Evolutionary conservation across 2,113 vertebrate genomes (phyloP).

Genomic region (Suricata suricatta): DNA sequence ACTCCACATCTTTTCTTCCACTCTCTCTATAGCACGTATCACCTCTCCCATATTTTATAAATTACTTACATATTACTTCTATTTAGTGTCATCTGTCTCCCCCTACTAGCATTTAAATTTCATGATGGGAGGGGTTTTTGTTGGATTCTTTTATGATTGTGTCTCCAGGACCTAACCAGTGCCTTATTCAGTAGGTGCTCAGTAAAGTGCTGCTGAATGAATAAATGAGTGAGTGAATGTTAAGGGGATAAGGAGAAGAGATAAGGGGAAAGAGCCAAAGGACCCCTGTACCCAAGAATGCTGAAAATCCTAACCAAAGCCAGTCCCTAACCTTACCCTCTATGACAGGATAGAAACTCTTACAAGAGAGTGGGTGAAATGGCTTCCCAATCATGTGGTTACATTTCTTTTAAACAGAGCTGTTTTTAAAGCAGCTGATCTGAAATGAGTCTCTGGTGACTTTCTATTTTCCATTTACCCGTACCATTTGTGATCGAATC

Average conservation of each 20-base stretch:
- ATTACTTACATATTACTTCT: not conserved
- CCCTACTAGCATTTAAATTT: not conserved
- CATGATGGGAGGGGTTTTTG: not conserved
- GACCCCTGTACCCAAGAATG: not conserved
- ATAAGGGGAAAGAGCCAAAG: not conserved
- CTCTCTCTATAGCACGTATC: not conserved
- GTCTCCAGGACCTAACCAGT: not conserved
- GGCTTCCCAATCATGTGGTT: conserved; percentile 31
- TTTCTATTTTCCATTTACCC: conserved; percentile 23
- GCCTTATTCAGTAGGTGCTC: not conserved
- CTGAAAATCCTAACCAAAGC: not conserved
- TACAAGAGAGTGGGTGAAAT: not conserved
- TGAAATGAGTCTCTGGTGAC: not conserved
- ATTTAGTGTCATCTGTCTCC: not conserved
- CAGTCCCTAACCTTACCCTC: not conserved
- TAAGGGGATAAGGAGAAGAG: not conserved
- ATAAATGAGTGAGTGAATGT: not conserved
- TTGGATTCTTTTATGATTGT: not conserved
- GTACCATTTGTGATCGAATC: not conserved
- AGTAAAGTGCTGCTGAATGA: not conserved
- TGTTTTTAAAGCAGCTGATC: conserved; percentile 16
- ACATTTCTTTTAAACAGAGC: conserved; percentile 40
- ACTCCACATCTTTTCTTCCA: not conserved
- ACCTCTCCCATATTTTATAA: not conserved
- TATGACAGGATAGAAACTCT: conserved; percentile 28